Evolutionary conservation across 2,888 invertebrate species (phyloP).

Genomic region (Polydrusus cervinus): DNA sequence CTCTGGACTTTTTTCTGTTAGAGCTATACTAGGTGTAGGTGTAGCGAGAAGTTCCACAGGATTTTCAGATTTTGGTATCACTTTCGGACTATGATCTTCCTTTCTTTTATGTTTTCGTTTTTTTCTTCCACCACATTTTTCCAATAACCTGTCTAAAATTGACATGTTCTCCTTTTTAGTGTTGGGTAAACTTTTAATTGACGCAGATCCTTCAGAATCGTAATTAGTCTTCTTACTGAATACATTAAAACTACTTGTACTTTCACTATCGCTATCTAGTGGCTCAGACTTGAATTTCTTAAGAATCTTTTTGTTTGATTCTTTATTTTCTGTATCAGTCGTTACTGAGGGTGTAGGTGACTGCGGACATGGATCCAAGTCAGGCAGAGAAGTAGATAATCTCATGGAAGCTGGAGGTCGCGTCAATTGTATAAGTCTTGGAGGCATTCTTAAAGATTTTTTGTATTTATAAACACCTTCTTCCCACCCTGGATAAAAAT

Average conservation of each 20-base stretch:
- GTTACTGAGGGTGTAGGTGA: constrained; percentile 81
- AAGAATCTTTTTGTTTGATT: constrained; percentile 48
- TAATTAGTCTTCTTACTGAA: constrained; percentile 74
- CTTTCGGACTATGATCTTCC: constrained; percentile 74
- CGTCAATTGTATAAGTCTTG: constrained; percentile 85
- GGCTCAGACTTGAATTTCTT: constrained; percentile 69
- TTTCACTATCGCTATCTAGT: constrained; percentile 78
- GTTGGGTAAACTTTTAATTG: constrained; percentile 77
- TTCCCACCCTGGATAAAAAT: constrained; percentile 87
- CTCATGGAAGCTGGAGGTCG: constrained; percentile 81
- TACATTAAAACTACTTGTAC: constrained; percentile 77
- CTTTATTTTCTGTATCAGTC: constrained; percentile 72
- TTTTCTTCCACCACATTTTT: constrained; percentile 78
- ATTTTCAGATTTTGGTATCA: constrained; percentile 75
- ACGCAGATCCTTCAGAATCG: constrained; percentile 82
- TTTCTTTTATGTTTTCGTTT: constrained; percentile 73
- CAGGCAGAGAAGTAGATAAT: constrained; percentile 84
- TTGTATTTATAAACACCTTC: constrained; percentile 89
- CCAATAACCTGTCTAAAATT: constrained; percentile 79
- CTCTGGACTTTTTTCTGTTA: constrained; percentile 71
- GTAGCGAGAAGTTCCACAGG: constrained; percentile 77
- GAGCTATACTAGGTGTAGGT: constrained; percentile 74
- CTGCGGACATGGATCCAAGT: constrained; percentile 82
- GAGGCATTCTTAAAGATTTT: constrained; percentile 86
- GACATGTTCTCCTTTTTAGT: constrained; percentile 68